Percentiles rank a stretch among this genome's conserved stretches.
Conservation (phyloP, 1,140 invertebrate species). For the Sinella curviseta region DNA sequence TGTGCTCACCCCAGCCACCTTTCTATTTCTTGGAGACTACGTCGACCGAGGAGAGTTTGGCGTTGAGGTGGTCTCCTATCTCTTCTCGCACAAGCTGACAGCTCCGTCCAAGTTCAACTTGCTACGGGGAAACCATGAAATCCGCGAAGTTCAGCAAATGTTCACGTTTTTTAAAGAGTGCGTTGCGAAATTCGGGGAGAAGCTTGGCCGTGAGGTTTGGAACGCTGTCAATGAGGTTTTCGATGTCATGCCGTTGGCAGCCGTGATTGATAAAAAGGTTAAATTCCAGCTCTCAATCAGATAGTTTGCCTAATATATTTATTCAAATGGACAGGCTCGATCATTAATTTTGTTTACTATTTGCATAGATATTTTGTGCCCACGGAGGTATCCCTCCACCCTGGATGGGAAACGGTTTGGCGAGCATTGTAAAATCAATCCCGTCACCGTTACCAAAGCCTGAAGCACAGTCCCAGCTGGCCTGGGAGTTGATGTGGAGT, state of each 20-base stretch:
- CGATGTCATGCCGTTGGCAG: slow-evolving; percentile 70
- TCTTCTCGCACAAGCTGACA: slow-evolving; percentile 67
- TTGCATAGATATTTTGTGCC: slow-evolving; percentile 67
- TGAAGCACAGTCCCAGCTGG: slow-evolving; percentile 65
- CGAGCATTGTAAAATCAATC: slow-evolving; percentile 63
- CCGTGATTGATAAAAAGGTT: slow-evolving; percentile 69
- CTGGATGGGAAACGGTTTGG: slow-evolving; percentile 60
- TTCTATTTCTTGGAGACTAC: slow-evolving; percentile 69
- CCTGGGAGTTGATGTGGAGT: slow-evolving; percentile 78
- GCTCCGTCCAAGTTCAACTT: slow-evolving; percentile 64
- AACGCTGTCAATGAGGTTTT: slow-evolving; percentile 69
- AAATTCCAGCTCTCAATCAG: slow-evolving; percentile 22
- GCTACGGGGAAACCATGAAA: slow-evolving; percentile 68
- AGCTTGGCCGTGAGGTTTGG: slow-evolving; percentile 65
- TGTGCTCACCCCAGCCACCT: slow-evolving; percentile 60
- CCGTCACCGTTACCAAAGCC: slow-evolving; percentile 66
- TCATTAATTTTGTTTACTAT: slow-evolving; percentile 23
- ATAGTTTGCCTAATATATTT: background rate
- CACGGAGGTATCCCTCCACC: slow-evolving; percentile 74
- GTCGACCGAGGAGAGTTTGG: slow-evolving; percentile 66
- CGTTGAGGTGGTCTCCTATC: slow-evolving; percentile 65
- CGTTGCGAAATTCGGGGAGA: slow-evolving; percentile 66
- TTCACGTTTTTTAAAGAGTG: slow-evolving; percentile 70
- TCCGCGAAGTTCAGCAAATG: slow-evolving; percentile 66
- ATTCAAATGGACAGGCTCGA: too few relatives aligned